Base-by-base conservation (phyloP, 2,113 vertebrate species). In the Lycaon pictus region DNA sequence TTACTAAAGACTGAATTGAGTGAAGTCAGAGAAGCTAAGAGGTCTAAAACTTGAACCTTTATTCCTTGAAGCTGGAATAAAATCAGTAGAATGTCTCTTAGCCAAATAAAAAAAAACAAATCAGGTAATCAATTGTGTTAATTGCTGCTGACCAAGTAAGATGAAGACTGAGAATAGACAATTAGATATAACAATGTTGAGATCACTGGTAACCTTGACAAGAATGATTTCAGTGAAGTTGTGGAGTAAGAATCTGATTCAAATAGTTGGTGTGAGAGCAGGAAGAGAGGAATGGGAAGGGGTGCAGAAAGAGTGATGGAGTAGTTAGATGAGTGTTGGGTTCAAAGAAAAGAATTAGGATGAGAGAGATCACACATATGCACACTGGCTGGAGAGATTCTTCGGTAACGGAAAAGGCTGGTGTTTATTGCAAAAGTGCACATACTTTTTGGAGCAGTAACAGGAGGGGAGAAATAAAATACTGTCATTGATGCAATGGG, bases 101-200 rank as follows among this genome's bases (percentile, higher is more conserved):
- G 25, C 19, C 15, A 91, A 62, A 74, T 35, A 16, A 90, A 83
- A 43, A 58, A 69, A 69, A 77, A n/a, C n/a, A n/a, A 53, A 67
- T 58, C 9, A 60, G 72, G n/a, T 65, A 84, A 85, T 91, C 86
- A 85, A 19, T 96, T 93, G 53, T 96, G 23, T 91, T 88, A 63
- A 71, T 74, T 93, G 87, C 71, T 95, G 25, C 32, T 92, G 87
- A 90, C 23, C 48, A 86, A 87, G 20, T 95, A 86, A 86, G 65
- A 77, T 86, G 77, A 92, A 82, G 76, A 80, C 67, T 29, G 13
- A 92, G 65, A 89, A 58, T 20, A 77, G 53, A 48, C 13, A 90
- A 89, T 89, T 91, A 67, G n/a, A 92, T 92, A 65, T 87, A 76
- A 65, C 48, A 76, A 25, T 88, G n/a, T 76, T 90, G 53, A 84